These are phyloP conservation scores for Melanotus villosus DNA, from an alignment of 2,888 invertebrate genomes.

Conservation along the genomic window DNA sequence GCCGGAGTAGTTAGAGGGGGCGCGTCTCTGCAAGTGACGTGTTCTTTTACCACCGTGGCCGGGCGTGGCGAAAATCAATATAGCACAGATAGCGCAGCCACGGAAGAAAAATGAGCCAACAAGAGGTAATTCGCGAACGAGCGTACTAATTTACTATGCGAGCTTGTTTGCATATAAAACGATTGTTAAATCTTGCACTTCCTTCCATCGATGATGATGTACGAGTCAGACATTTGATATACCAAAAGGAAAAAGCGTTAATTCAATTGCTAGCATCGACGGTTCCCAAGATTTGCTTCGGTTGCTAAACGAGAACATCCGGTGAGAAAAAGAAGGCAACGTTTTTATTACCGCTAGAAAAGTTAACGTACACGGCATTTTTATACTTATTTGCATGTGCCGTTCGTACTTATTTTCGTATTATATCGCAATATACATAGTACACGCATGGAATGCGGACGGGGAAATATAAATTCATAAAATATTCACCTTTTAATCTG, in stretches of 20 bases:
- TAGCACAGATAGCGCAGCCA: conserved; percentile 59
- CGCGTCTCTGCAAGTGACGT: conserved; percentile 59
- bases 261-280: conserved; percentile 14
- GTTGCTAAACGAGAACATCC: background rate
- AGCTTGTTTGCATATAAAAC: conserved; percentile 46
- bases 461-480: conserved; percentile 40
- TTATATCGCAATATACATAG: conserved; percentile 25
- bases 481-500: conserved; percentile 45
- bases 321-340: background rate
- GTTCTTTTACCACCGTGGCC: conserved; percentile 59
- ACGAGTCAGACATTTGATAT: conserved; percentile 18
- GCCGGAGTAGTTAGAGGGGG: conserved; percentile 48
- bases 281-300: background rate
- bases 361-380: conserved; percentile 9
- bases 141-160: conserved; percentile 46
- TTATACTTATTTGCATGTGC: conserved; percentile 21
- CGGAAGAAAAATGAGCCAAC: conserved; percentile 58
- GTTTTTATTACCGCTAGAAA: background rate
- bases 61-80: conserved; percentile 63
- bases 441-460: conserved; percentile 27
- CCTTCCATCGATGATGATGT: conserved; percentile 30
- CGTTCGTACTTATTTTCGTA: conserved; percentile 22
- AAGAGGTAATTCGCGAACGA: conserved; percentile 50
- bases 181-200: conserved; percentile 38
- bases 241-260: background rate